Conservation (phyloP, 2,113 vertebrate genomes). For the Pseudolaguvia tuberculata region DNA sequence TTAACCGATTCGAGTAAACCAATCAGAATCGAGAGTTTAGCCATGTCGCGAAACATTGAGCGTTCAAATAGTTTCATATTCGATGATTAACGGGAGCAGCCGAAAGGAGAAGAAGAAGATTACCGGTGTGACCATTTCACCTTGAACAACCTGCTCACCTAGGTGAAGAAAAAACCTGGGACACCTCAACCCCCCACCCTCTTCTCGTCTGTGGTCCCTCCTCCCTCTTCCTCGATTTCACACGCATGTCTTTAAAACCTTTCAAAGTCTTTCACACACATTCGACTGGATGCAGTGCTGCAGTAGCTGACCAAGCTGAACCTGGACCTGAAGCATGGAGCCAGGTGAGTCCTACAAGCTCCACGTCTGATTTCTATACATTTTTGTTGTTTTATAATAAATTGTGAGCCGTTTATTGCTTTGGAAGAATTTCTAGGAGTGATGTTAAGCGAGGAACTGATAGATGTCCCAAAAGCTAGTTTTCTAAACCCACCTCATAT, state of each 20-base stretch:
- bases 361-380: neutral
- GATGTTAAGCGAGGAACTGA: no score
- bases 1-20: neutral
- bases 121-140: neutral
- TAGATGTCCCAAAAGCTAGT: no score
- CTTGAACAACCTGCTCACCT: neutral
- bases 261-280: neutral
- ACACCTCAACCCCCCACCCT: neutral
- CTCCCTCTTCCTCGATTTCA: neutral
- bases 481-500: no score
- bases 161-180: neutral
- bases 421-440: neutral
- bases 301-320: neutral
- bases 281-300: neutral
- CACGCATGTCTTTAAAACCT: neutral
- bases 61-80: no score
- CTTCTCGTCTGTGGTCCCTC: neutral
- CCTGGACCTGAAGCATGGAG: constrained; percentile 7
- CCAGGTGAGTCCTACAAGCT: neutral
- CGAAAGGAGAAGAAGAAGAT: no score
- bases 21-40: neutral
- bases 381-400: neutral
- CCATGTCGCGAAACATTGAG: no score
- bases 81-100: no score
- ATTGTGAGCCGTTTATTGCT: neutral